Evolutionary conservation across 2,888 invertebrate genomes (phyloP).

Genomic region (Rotaria macrura): DNA sequence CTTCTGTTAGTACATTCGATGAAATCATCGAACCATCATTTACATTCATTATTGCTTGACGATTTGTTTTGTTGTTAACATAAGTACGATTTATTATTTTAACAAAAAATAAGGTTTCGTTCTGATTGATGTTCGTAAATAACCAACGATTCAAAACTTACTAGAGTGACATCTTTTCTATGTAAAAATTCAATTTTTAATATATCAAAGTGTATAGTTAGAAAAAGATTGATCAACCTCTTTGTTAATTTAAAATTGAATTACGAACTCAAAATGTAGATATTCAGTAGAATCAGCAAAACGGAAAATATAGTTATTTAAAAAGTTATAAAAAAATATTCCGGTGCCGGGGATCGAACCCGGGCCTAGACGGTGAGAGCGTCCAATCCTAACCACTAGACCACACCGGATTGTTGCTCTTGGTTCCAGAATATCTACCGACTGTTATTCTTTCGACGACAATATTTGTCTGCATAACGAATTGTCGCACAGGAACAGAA

Average conservation of each 20-base stretch:
- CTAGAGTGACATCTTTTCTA: not conserved
- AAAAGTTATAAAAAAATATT: not conserved
- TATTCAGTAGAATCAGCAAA: too few species aligned
- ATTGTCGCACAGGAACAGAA: not conserved
- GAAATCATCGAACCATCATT: not conserved
- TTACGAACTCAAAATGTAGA: too few species aligned
- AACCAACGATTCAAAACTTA: not conserved
- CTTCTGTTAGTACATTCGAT: not conserved
- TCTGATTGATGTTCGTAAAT: not conserved
- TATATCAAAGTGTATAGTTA: too few species aligned
- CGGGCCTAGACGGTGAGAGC: conserved; percentile 22
- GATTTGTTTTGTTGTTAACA: too few species aligned
- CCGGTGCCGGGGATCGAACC: conserved; percentile 23
- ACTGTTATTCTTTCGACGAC: not conserved
- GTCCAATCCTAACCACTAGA: conserved; percentile 22
- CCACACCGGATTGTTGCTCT: not conserved
- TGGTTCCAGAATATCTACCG: not conserved
- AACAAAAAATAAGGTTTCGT: too few species aligned
- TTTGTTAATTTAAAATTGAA: not conserved
- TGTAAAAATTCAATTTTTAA: not conserved
- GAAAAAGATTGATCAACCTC: too few species aligned
- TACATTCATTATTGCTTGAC: not conserved
- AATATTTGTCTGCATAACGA: not conserved
- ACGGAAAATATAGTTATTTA: too few species aligned
- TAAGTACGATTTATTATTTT: too few species aligned